These are phyloP conservation scores for Ganaspis brasiliensis DNA, from an alignment of 2,888 invertebrate genomes.

Conservation along the genomic window DNA sequence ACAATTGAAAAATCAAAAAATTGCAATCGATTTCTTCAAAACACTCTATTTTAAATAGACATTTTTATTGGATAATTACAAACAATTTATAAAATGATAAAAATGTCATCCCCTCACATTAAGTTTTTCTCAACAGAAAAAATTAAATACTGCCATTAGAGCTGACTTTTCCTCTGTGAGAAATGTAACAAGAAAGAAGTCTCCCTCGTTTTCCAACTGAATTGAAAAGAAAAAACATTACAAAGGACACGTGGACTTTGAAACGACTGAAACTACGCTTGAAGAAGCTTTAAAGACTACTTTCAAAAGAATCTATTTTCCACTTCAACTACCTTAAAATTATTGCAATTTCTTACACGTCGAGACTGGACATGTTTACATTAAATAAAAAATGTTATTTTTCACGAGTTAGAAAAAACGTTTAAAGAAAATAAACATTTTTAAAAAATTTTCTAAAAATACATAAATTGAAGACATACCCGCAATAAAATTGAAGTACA, in stretches of 20 bases:
- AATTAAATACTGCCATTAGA: no score
- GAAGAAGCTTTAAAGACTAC: neutral
- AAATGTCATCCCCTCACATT: no score
- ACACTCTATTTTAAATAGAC: neutral
- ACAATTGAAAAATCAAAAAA: constrained; percentile 58
- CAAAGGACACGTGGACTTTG: neutral
- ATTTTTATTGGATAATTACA: neutral
- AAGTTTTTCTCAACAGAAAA: no score
- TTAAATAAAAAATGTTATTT: no score
- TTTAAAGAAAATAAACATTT: no score
- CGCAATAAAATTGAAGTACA: no score
- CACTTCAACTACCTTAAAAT: neutral
- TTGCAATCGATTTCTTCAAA: neutral
- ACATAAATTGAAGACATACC: no score
- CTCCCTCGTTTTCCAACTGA: neutral
- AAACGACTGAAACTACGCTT: constrained; percentile 8
- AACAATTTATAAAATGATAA: no score
- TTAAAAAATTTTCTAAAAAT: no score
- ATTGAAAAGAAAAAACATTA: neutral
- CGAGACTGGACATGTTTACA: neutral
- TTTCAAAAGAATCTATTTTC: constrained; percentile 1
- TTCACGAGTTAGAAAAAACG: no score
- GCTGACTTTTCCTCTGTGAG: neutral
- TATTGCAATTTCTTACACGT: neutral
- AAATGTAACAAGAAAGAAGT: neutral